Evolutionary conservation across 92 coral and sea anemone genomes (phyloP).

Genomic region (Diadumene lineata): DNA sequence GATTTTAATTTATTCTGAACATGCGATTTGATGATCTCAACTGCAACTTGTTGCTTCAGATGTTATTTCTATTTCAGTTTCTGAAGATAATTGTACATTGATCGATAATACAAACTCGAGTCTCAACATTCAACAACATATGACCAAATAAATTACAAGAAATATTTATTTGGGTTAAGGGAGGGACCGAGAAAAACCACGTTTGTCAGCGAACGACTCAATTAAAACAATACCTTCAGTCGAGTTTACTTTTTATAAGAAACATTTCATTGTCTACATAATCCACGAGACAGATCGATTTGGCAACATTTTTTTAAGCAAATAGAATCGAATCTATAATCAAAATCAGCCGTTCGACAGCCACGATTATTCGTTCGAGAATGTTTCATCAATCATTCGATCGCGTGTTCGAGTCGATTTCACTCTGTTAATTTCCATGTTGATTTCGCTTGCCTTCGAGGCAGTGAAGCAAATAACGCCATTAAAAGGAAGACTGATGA

Average conservation of each 20-base stretch:
- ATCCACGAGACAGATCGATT: neutral
- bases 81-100: neutral
- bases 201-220: neutral
- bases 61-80: neutral
- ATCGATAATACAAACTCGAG: neutral
- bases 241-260: neutral
- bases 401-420: neutral
- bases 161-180: neutral
- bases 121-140: neutral
- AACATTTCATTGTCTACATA: neutral
- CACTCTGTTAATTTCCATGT: too few species aligned
- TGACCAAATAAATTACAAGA: too few species aligned
- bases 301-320: neutral
- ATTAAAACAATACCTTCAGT: conserved; percentile 1
- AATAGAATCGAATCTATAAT: too few species aligned
- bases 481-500: neutral
- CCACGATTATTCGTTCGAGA: neutral
- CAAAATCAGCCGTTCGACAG: too few species aligned
- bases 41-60: conserved; percentile 4
- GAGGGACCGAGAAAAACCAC: neutral
- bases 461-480: neutral
- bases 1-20: too few species aligned
- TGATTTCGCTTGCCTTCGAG: neutral
- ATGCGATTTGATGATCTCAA: neutral
- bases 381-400: neutral